Base-by-base conservation (phyloP, 2,113 vertebrate species). In the Lycaon pictus region DNA sequence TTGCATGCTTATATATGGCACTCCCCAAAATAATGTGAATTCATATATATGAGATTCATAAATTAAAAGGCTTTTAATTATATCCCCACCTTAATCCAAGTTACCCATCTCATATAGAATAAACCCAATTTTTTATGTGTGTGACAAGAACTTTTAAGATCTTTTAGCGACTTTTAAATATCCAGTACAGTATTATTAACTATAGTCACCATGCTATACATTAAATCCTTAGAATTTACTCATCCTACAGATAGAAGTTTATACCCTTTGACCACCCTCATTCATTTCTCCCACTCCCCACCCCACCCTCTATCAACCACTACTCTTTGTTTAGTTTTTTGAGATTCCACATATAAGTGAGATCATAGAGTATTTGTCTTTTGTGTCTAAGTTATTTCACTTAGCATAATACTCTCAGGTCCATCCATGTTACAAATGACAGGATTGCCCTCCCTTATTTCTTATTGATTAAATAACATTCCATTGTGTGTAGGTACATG, bases 91-190 rank as follows among this genome's bases (percentile, higher is more conserved):
- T 84, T 1, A 7, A 62, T 63, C 74, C 25, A 51, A 65, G 2
- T n/a, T 88, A 88, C 20, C 12, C 17, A 82, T 13, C 2, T 80
- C 20, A 81, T 63, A 2, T 55, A 76, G 11, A 93, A 63, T 82
- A 43, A 88, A 80, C n/a, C 82, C 23, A 84, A 22, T 79, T 83
- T 58, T 58, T 17, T 84, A 23, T 51, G 7, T 77, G 4, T 77
- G 76, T 55, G 76, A 17, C 76, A 55, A 95, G 27, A 84, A 65
- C 8, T 77, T 90, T 56, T 56, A 15, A 81, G 29, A 92, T 87
- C 3, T 74, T 53, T 25, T 56, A 69, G 51, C 23, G 51, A 60
- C 7, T 37, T 79, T 15, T 43, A 87, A 48, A 74, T 92, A 63
- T 27, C n/a, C 1, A 55, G 7, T n/a, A 37, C 1, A 22, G 15